Base-by-base conservation (phyloP, 2,888 invertebrate species). In the Teleogryllus oceanicus region DNA sequence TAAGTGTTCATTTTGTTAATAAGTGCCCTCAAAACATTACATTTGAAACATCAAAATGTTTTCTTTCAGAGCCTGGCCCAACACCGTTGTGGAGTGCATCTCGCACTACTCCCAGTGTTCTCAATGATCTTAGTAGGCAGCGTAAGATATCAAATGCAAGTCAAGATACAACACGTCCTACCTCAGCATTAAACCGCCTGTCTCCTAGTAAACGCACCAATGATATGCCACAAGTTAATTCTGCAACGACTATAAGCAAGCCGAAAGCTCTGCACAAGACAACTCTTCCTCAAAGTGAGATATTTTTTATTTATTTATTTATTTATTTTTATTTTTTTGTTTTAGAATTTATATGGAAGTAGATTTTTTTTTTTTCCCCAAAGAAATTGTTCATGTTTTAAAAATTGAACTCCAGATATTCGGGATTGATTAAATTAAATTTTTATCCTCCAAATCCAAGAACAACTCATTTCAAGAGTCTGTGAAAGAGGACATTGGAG, bases 181-280 rank as follows among this genome's bases (percentile, higher is more conserved):
- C 79, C 18, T 74, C 79, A 24, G 79, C 80, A 21, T 76, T 80
- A 20, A 79, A 79, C n/a, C 74, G 81, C 21, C 78, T 83, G 18
- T 82, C 79, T 3, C 82, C 85, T 3, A 79, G 84, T 10, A 89
- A 89, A 83, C 85, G 88, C 82, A 88, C 86, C 11, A 88, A 89
- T 79, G 88, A 88, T 75, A 87, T 88, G 84, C 88, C 88, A 0
- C 89, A 89, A 84, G 85, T 88, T 1, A 89, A 89, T 81, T 87
- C 85, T 0, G 84, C 85, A 11, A 85, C 85, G 2, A 84, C 83
- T 12, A 83, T 85, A 0, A 82, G 84, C 2, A 86, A 86, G 5
- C 78, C 79, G 74, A 88, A 87, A 84, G 82, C 81, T 37, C 80
- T 82, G 1, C 81, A 82, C 49, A 81, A 78, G 37, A 37, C 76